phyloP scores from a whole-genome alignment of 2,797 vertebrate genomes.

The Erpetoichthys calabaricus region DNA sequence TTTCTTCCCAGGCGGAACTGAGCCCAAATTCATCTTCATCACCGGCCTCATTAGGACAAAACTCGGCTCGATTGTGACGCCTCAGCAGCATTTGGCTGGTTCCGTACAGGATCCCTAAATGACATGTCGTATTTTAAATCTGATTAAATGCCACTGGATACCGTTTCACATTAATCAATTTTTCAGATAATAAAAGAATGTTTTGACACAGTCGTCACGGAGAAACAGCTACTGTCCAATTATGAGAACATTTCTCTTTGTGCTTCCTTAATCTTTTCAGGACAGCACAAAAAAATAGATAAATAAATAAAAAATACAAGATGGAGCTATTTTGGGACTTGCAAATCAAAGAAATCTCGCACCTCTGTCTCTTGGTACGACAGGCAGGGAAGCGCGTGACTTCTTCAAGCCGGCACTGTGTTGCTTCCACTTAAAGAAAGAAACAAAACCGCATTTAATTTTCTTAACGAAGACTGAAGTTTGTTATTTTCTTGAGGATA shows the following conservation, averaged over 20 bases:
- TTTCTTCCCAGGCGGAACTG: neutral
- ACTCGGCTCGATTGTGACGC: neutral
- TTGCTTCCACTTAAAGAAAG: too few relatives aligned
- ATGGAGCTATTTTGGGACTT: too few relatives aligned
- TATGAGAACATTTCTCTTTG: neutral
- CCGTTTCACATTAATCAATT: neutral
- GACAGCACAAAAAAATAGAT: neutral
- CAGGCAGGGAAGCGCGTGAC: too few relatives aligned
- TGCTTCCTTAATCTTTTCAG: constrained; percentile 1
- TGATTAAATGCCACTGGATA: constrained; percentile 1
- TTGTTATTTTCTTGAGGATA: too few relatives aligned
- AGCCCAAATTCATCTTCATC: too few relatives aligned
- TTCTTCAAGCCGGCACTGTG: too few relatives aligned
- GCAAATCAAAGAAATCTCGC: too few relatives aligned
- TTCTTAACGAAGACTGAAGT: too few relatives aligned
- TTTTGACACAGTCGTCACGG: neutral
- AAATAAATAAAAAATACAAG: too few relatives aligned
- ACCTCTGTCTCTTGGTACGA: too few relatives aligned
- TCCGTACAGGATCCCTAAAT: neutral
- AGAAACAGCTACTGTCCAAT: neutral
- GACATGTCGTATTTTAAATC: constrained; percentile 11
- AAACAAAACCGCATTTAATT: too few relatives aligned
- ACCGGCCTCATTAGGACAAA: neutral
- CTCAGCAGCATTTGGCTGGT: neutral
- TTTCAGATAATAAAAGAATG: neutral